Base-by-base conservation (phyloP, 2,888 invertebrate species). In the Caenorhabditis imperialis region DNA sequence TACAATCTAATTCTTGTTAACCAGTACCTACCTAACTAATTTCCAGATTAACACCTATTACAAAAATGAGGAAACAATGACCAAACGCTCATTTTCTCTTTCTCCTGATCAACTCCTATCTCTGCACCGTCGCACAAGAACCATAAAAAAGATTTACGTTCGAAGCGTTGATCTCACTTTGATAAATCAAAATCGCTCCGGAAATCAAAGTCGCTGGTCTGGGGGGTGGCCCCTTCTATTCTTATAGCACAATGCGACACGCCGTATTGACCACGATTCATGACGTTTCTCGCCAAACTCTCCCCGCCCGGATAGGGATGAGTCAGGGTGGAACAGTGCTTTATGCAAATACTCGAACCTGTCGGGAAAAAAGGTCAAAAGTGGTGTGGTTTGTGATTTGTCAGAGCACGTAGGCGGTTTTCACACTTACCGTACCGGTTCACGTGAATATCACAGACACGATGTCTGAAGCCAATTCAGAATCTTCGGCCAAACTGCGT, bases 141-240 rank as follows among this genome's bases (percentile, higher is more conserved):
- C 53, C 35, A 42, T 25, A 50, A 27, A 2, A 14, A 51, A 67
- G 67, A 67, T 67, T 58, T 67, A 67, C 40, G 67, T 67, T 51
- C 67, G 33, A 22, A 65, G 16, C 18, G 25, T 30, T 67, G 67
- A 67, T 57, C 67, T 58, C n/a, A 57, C 51, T 67, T 67, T 67
- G 67, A 67, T 57, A 67, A 57, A 67, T 67, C 67, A 67, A 65
- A 55, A n/a, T n/a, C n/a, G n/a, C n/a, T n/a, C n/a, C n/a, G n/a
- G n/a, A n/a, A n/a, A n/a, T n/a, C n/a, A n/a, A n/a, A n/a, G n/a
- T n/a, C n/a, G n/a, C n/a, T n/a, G n/a, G 51, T 37, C 48, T 57
- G 67, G 51, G 57, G 20, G 48, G 16, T 55, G 38, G 7, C 25
- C 30, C 38, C 37, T 33, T 18, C 48, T 55, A 25, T 37, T 55